A percentile compares a stretch with the other conserved stretches of the same genome.
These are phyloP conservation scores for Pseudeuparius sepicola DNA, from an alignment of 2,888 invertebrate species.

Conservation along the genomic window DNA sequence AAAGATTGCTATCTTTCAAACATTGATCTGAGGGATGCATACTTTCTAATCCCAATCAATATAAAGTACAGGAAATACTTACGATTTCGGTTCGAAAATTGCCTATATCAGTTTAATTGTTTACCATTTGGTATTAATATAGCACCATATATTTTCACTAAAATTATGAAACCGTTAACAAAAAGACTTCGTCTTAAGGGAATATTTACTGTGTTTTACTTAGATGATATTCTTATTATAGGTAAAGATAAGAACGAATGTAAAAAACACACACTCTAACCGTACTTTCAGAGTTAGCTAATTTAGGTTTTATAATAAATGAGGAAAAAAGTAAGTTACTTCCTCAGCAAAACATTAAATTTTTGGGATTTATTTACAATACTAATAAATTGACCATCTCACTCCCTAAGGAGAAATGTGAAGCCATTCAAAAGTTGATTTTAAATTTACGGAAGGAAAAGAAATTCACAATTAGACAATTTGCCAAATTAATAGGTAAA, in stretches of 20 bases:
- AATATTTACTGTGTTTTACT: constrained; percentile 17
- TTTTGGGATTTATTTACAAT: constrained; percentile 8
- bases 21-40: constrained; percentile 22
- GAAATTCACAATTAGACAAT: not conserved
- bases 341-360: constrained; percentile 12
- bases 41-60: constrained; percentile 21
- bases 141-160: constrained; percentile 26
- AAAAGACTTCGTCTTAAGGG: constrained; percentile 14
- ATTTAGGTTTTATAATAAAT: constrained; percentile 16
- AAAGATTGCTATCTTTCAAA: constrained; percentile 15
- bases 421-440: too few species aligned
- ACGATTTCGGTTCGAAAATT: constrained; percentile 20
- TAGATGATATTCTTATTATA: constrained; percentile 22
- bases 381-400: constrained; percentile 6
- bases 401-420: constrained; percentile 8
- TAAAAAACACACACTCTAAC: constrained; percentile 5
- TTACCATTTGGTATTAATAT: constrained; percentile 25
- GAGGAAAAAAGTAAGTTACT: constrained; percentile 13
- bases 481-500: constrained; percentile 8
- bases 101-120: constrained; percentile 23
- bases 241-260: constrained; percentile 5
- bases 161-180: constrained; percentile 24
- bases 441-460: too few species aligned
- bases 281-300: too few species aligned
- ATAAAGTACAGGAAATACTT: constrained; percentile 20